A percentile compares a stretch with the other conserved stretches of the same genome.
Conservation (phyloP, 2,113 vertebrate genomes). For the Eurypyga helias region DNA sequence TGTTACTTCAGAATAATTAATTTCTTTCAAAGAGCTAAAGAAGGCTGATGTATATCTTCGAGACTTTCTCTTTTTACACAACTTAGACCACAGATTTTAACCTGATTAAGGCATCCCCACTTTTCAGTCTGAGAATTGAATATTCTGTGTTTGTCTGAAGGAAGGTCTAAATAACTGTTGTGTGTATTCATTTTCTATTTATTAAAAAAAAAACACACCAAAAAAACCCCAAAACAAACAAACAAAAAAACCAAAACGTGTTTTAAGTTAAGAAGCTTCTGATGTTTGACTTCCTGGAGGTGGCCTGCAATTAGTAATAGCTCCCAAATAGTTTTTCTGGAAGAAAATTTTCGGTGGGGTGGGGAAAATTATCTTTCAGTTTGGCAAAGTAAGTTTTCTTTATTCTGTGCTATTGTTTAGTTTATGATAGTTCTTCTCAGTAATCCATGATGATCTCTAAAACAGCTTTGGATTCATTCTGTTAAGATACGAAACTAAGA, state of each 20-base stretch:
- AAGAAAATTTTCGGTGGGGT: background rate
- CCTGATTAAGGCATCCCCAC: background rate
- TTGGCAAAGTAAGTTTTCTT: background rate
- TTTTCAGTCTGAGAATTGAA: background rate
- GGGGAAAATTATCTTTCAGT: background rate
- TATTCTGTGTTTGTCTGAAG: background rate
- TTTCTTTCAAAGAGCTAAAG: background rate
- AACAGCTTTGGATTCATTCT: background rate
- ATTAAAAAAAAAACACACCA: too few relatives aligned
- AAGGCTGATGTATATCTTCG: background rate
- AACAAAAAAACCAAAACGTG: too few relatives aligned
- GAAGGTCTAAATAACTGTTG: background rate
- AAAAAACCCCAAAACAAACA: too few relatives aligned
- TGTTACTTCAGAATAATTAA: background rate
- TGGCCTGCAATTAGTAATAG: background rate
- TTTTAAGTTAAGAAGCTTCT: background rate
- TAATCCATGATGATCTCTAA: background rate
- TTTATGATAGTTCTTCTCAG: background rate
- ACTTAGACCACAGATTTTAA: too few relatives aligned
- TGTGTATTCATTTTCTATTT: background rate
- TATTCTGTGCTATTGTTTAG: background rate
- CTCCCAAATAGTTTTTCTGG: background rate
- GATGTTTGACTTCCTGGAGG: background rate
- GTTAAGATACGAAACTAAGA: background rate
- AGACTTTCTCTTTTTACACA: background rate